Percentiles rank a stretch among this genome's conserved stretches.
Conservation (phyloP, 2,888 invertebrate species). For the Ectemnius lituratus region DNA sequence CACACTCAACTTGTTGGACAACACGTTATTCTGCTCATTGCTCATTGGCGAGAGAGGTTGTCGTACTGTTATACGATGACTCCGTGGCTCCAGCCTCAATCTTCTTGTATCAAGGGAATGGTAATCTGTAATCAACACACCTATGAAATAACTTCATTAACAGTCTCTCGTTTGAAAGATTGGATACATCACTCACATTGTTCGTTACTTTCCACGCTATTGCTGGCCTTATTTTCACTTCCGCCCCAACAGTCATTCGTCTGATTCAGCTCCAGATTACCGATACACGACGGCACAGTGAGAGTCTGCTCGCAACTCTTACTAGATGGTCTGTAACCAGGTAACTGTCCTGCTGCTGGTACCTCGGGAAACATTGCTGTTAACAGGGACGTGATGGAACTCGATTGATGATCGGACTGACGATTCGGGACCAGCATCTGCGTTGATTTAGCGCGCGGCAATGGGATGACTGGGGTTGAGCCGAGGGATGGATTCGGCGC, state of each 20-base stretch:
- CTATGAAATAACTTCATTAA: no score
- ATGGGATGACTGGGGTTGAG: conserved; percentile 70
- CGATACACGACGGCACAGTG: conserved; percentile 65
- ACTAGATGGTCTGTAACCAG: conserved; percentile 68
- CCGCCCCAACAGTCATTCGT: conserved; percentile 64
- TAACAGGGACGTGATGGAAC: conserved; percentile 73
- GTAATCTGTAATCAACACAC: conserved; percentile 36
- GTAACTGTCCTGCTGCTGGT: conserved; percentile 67
- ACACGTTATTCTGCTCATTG: conserved; percentile 49
- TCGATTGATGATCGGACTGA: conserved; percentile 60
- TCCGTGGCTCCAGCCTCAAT: conserved; percentile 70
- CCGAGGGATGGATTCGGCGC: conserved; percentile 75
- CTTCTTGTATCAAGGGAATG: conserved; percentile 65
- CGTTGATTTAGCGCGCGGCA: conserved; percentile 76
- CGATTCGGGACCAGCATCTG: conserved; percentile 72
- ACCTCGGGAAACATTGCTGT: conserved; percentile 75
- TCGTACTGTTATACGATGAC: conserved; percentile 65
- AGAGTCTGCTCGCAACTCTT: conserved; percentile 62
- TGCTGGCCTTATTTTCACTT: conserved; percentile 48
- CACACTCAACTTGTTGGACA: conserved; percentile 36
- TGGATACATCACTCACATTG: no score
- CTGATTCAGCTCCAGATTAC: conserved; percentile 66
- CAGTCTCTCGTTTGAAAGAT: no score
- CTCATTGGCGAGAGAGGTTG: conserved; percentile 51
- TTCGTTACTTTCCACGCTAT: conserved; percentile 55